Percentiles rank a stretch among this genome's conserved stretches.
Evolutionary conservation across 2,888 invertebrate species (phyloP).

Genomic region (Mesoligia furuncula): DNA sequence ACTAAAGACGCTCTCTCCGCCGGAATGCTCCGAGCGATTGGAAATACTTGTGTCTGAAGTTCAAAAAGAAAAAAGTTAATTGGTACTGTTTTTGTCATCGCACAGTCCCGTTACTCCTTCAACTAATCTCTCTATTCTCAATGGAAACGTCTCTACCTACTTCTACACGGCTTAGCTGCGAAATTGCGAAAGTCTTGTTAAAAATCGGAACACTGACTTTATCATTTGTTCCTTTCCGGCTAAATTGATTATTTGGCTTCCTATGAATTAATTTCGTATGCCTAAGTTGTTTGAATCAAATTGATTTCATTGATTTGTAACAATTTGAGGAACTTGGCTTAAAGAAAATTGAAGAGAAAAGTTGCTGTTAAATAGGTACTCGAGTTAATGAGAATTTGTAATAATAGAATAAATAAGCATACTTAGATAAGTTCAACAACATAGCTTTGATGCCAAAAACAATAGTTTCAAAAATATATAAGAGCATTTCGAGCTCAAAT

Average conservation of each 20-base stretch:
- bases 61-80: slow-evolving; percentile 86
- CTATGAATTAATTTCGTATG: slow-evolving; percentile 36
- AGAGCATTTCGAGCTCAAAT: slow-evolving; percentile 24
- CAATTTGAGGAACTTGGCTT: neutral
- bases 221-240: slow-evolving; percentile 56
- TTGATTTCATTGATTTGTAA: slow-evolving; percentile 26
- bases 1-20: slow-evolving; percentile 86
- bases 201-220: slow-evolving; percentile 68
- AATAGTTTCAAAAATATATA: slow-evolving; percentile 20
- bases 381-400: slow-evolving; percentile 4
- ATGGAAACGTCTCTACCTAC: slow-evolving; percentile 74
- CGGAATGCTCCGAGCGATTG: slow-evolving; percentile 84
- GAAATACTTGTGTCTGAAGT: slow-evolving; percentile 84
- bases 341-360: neutral
- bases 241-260: slow-evolving; percentile 65
- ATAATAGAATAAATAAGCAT: neutral
- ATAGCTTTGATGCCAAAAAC: neutral
- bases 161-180: slow-evolving; percentile 72
- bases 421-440: neutral
- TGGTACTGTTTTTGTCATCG: slow-evolving; percentile 86
- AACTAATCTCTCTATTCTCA: slow-evolving; percentile 82
- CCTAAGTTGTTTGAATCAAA: slow-evolving; percentile 20
- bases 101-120: slow-evolving; percentile 80
- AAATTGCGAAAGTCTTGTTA: slow-evolving; percentile 71
- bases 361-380: neutral